Base-by-base conservation (phyloP, 2,113 vertebrate species). In the Lethenteron reissneri region DNA sequence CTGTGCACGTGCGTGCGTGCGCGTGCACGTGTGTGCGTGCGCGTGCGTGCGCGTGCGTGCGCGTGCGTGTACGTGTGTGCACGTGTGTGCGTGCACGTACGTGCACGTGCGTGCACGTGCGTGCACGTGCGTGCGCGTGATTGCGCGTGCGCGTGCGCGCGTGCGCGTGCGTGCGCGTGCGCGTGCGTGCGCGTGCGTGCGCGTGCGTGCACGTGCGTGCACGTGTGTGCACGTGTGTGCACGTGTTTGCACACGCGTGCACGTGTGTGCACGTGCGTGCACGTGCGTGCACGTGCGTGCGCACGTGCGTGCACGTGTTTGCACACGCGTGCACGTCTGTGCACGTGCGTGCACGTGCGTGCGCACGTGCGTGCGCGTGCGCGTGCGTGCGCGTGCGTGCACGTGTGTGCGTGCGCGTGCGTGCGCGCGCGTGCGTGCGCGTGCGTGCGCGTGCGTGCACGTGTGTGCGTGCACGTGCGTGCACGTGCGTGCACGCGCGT, bases 171-270 rank as follows among this genome's bases (percentile, higher is more conserved):
- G 59, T 9, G 59, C 9, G 59, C 59, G 59, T 62, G 59, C 59
- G 59, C 59, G 59, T 62, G 59, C 59, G 59, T 62, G 59, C 59
- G 59, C 59, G 59, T 62, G 59, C 59, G 59, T 62, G 59, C 59
- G 59, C 59, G 59, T 62, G 59, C 59, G 59, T 62, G 59, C 59
- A 9, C 59, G 59, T 62, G 59, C 59, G 59, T 62, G 59, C 59
- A 9, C 59, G 59, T n/a, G n/a, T n/a, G n/a, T n/a, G n/a, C 9
- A 9, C 59, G 59, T 62, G 59, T 62, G 59, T 62, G 59, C 59
- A 9, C 59, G 59, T 62, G 59, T 9, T 9, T 62, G 59, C 59
- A 9, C 59, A 62, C 9, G 59, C 8, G 59, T 62, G 59, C 8
- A 8, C 59, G 59, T 62, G 59, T 8, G 59, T 62, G 59, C 59